A percentile compares a stretch with the other conserved stretches of the same genome.
These are phyloP conservation scores for Collichthys lucidus DNA, from an alignment of 2,113 vertebrate genomes.

Conservation along the genomic window DNA sequence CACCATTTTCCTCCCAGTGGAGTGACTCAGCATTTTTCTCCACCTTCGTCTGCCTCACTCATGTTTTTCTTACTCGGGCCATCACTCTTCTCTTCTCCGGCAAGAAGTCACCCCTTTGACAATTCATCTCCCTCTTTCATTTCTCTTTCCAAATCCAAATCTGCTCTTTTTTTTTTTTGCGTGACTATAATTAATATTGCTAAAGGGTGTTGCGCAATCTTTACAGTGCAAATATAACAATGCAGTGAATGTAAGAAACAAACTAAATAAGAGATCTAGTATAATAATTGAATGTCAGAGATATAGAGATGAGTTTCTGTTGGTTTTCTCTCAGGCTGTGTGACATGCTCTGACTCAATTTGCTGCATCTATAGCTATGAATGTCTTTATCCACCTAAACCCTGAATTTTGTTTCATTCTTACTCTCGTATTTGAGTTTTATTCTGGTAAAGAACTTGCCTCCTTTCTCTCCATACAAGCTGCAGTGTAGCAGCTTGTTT, in stretches of 20 bases:
- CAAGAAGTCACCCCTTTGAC: constrained; percentile 19
- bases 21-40: constrained; percentile 66
- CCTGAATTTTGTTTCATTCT: background rate
- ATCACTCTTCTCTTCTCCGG: constrained; percentile 24
- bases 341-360: background rate
- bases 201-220: background rate
- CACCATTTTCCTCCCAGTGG: constrained; percentile 23
- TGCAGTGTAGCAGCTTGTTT: background rate
- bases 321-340: background rate
- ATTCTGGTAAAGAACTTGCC: background rate
- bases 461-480: background rate
- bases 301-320: background rate
- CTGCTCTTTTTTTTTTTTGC: background rate
- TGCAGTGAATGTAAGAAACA: background rate
- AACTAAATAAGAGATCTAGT: background rate
- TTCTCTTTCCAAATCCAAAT: background rate
- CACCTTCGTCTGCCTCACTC: constrained; percentile 34
- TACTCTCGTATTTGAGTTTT: background rate
- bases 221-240: background rate
- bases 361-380: background rate
- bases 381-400: background rate
- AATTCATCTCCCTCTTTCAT: background rate
- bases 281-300: too few relatives aligned
- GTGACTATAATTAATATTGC: background rate
- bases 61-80: constrained; percentile 39